These are phyloP conservation scores for Lontra canadensis DNA, from an alignment of 2,113 vertebrate genomes.

Conservation along the genomic window DNA sequence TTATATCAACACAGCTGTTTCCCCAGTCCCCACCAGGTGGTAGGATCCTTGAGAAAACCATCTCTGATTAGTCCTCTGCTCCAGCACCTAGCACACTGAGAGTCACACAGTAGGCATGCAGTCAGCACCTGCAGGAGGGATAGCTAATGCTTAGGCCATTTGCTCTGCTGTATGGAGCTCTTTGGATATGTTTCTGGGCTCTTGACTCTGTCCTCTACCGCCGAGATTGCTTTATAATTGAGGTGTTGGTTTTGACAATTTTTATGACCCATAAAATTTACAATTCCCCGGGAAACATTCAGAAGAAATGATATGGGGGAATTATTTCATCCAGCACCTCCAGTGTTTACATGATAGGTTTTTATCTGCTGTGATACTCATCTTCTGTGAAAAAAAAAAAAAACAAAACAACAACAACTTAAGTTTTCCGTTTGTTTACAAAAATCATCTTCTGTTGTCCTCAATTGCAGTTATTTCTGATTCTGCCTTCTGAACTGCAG, in stretches of 20 bases:
- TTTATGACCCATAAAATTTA: constrained; percentile 57
- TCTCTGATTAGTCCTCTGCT: not conserved
- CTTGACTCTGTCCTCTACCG: not conserved
- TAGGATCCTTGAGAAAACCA: not conserved
- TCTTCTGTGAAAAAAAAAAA: not conserved
- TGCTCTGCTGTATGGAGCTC: not conserved
- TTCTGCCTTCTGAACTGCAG: constrained; percentile 15
- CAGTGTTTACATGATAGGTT: not conserved
- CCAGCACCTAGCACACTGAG: not conserved
- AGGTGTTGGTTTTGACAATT: constrained; percentile 33
- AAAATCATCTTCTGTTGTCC: constrained; percentile 37
- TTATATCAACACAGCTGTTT: not conserved
- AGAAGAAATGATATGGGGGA: not conserved
- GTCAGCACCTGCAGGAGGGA: not conserved
- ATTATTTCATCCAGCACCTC: constrained; percentile 31
- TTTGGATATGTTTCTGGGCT: not conserved
- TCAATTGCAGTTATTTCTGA: constrained; percentile 44
- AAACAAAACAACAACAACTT: not conserved
- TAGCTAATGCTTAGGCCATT: not conserved
- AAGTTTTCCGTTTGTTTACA: constrained; percentile 47
- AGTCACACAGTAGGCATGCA: not conserved
- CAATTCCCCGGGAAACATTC: constrained; percentile 29
- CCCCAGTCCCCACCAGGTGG: not conserved
- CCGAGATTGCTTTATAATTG: constrained; percentile 42
- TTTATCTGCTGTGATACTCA: not conserved